Percentiles rank a stretch among this genome's conserved stretches.
Conservation (phyloP, 2,797 vertebrate species). For the Eulemur mongoz region DNA sequence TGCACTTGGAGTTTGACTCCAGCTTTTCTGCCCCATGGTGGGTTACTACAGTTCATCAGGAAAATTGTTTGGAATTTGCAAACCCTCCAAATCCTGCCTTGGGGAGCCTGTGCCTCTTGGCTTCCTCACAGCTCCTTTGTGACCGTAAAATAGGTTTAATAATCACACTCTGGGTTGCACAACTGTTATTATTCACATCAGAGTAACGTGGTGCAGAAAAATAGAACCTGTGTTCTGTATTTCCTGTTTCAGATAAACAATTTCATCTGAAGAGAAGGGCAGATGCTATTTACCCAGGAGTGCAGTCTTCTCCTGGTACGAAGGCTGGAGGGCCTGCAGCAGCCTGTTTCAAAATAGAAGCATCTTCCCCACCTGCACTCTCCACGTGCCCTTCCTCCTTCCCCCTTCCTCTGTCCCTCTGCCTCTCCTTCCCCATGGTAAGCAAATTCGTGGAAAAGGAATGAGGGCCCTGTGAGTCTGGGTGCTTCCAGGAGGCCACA, state of each 20-base stretch:
- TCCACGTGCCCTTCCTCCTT: background rate
- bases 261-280: slow-evolving; percentile 87
- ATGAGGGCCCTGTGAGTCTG: background rate
- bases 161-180: background rate
- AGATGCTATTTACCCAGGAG: slow-evolving; percentile 86
- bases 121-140: slow-evolving; percentile 25
- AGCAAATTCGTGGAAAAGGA: background rate
- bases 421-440: background rate
- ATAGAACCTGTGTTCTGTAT: background rate
- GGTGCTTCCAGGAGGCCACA: background rate
- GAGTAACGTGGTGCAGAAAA: background rate
- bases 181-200: background rate
- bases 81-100: slow-evolving; percentile 18
- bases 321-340: background rate
- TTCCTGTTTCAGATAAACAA: slow-evolving; percentile 85
- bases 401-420: background rate
- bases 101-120: slow-evolving; percentile 12
- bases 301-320: slow-evolving; percentile 86
- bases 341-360: background rate
- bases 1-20: background rate
- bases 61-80: slow-evolving; percentile 33
- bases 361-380: background rate
- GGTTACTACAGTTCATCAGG: slow-evolving; percentile 57
- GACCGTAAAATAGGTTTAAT: background rate
- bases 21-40: background rate